Evolutionary conservation across 2,113 vertebrate species (phyloP).

Genomic region (Corynorhinus townsendii): DNA sequence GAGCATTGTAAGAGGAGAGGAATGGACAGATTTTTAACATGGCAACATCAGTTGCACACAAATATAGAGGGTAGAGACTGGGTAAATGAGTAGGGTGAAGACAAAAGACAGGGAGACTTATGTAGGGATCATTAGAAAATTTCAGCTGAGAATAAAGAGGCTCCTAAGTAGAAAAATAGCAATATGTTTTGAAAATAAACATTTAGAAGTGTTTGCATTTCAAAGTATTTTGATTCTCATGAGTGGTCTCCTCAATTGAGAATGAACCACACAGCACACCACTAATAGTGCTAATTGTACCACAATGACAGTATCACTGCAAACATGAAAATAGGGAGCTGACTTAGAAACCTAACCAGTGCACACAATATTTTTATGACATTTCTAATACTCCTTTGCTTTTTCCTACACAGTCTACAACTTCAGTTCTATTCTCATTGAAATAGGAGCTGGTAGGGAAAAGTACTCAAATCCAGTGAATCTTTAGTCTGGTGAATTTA

Average conservation of each 20-base stretch:
- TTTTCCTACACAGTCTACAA: neutral
- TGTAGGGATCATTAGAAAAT: neutral
- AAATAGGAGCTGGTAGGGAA: neutral
- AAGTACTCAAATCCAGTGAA: neutral
- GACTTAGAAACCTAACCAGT: neutral
- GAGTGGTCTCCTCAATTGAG: neutral
- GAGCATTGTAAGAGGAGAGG: neutral
- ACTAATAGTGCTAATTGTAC: neutral
- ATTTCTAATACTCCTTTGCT: neutral
- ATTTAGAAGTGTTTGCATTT: neutral
- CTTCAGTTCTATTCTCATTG: neutral
- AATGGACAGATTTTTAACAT: neutral
- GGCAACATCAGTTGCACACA: neutral
- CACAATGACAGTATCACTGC: neutral
- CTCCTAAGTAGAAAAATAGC: neutral
- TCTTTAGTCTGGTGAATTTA: neutral
- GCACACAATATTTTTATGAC: neutral
- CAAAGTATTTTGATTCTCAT: neutral
- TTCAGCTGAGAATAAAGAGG: neutral
- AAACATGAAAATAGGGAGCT: neutral
- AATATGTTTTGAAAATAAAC: neutral
- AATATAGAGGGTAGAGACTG: neutral
- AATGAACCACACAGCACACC: neutral
- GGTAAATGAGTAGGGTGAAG: neutral
- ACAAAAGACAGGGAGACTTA: neutral